These are phyloP conservation scores for Lathronympha strigana DNA, from an alignment of 2,888 invertebrate species.

Conservation along the genomic window DNA sequence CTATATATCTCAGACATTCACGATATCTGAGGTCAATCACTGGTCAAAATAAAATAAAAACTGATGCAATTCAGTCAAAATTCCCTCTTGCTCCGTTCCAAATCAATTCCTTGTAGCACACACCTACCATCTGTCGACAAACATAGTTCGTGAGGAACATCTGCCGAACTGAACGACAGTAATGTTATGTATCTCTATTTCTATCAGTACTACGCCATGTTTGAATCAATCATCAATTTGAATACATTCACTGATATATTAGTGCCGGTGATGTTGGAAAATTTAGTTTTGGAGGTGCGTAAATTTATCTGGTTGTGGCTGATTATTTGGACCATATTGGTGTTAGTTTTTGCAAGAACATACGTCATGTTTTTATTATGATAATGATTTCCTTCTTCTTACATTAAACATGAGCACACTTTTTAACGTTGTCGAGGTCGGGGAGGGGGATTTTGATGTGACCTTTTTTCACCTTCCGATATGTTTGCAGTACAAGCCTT, in stretches of 20 bases:
- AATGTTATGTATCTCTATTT: slow-evolving; percentile 82
- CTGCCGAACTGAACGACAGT: slow-evolving; percentile 67
- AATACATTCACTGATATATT: slow-evolving; percentile 73
- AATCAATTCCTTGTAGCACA: slow-evolving; percentile 39
- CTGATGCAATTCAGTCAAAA: not conserved
- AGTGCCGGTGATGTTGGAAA: slow-evolving; percentile 55
- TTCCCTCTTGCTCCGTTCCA: slow-evolving; percentile 9
- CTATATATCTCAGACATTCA: too few relatives aligned
- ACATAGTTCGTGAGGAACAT: slow-evolving; percentile 66
- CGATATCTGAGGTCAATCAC: too few relatives aligned
- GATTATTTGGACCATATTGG: too few relatives aligned
- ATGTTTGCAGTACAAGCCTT: too few relatives aligned
- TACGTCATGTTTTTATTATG: too few relatives aligned
- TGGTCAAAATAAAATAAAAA: not conserved
- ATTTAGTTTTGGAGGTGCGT: slow-evolving; percentile 50
- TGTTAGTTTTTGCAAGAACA: too few relatives aligned
- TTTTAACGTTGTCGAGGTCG: too few relatives aligned
- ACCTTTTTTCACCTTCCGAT: too few relatives aligned
- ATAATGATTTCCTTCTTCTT: too few relatives aligned
- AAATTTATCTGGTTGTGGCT: not conserved
- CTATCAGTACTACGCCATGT: slow-evolving; percentile 74
- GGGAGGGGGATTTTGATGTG: too few relatives aligned
- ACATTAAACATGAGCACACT: too few relatives aligned
- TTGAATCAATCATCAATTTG: slow-evolving; percentile 83
- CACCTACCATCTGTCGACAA: slow-evolving; percentile 67